phyloP scores from a whole-genome alignment of 2,113 vertebrate species.

The Helogale parvula region DNA sequence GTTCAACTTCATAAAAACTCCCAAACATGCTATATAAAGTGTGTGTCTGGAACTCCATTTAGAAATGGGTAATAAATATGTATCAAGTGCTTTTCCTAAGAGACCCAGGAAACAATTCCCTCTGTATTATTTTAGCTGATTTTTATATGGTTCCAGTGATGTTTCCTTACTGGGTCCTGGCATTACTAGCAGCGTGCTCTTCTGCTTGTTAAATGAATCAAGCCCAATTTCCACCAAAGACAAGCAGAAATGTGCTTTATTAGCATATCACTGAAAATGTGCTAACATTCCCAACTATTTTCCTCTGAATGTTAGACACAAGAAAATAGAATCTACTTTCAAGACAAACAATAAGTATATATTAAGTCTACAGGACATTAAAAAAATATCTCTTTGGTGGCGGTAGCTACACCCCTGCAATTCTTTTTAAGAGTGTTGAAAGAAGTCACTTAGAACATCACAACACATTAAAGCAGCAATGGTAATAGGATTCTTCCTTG shows the following conservation, averaged over 20 bases:
- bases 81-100: neutral
- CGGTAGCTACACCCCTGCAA: neutral
- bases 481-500: neutral
- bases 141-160: neutral
- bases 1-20: neutral
- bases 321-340: neutral
- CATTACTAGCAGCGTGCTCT: neutral
- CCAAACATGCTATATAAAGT: neutral
- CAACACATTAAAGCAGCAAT: neutral
- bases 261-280: neutral
- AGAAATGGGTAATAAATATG: neutral
- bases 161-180: neutral
- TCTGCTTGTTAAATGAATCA: too few relatives aligned
- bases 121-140: neutral
- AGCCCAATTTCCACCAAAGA: neutral
- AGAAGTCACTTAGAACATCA: neutral
- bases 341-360: neutral
- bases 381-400: neutral
- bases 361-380: neutral
- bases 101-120: neutral
- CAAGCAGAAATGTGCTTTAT: neutral
- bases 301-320: neutral
- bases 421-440: neutral
- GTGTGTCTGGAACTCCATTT: neutral
- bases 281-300: neutral